These are phyloP conservation scores for Synergus itoensis DNA, from an alignment of 2,888 invertebrate species.

Conservation along the genomic window DNA sequence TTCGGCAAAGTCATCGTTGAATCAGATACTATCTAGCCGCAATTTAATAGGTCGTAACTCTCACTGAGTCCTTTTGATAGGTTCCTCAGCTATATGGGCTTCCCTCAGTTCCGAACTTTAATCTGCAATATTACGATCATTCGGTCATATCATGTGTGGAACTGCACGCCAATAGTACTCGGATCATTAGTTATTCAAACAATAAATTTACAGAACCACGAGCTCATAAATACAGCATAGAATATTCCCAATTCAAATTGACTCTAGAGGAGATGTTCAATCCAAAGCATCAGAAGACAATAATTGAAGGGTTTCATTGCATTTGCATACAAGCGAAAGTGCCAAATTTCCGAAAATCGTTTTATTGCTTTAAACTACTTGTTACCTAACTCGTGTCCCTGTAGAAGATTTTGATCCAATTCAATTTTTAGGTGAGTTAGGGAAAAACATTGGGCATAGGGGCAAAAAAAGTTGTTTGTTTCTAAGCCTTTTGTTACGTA, in stretches of 20 bases:
- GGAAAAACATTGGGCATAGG: too few species aligned
- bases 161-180: constrained; percentile 4
- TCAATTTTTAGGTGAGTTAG: too few species aligned
- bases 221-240: constrained; percentile 6
- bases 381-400: too few species aligned
- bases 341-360: too few species aligned
- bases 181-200: constrained; percentile 25
- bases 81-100: neutral
- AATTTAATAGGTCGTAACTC: neutral
- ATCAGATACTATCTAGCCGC: neutral
- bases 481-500: too few species aligned
- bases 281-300: too few species aligned
- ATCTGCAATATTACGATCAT: constrained; percentile 19
- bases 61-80: neutral
- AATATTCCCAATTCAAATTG: neutral
- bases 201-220: neutral
- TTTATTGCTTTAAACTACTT: too few species aligned
- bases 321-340: too few species aligned
- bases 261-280: too few species aligned
- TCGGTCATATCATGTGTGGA: constrained; percentile 12
- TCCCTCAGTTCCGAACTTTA: neutral
- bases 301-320: too few species aligned
- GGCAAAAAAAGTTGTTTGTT: too few species aligned
- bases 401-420: too few species aligned
- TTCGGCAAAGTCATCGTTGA: neutral